Evolutionary conservation across 1,140 invertebrate species (phyloP).

Genomic region (Rhopalosiphum maidis): DNA sequence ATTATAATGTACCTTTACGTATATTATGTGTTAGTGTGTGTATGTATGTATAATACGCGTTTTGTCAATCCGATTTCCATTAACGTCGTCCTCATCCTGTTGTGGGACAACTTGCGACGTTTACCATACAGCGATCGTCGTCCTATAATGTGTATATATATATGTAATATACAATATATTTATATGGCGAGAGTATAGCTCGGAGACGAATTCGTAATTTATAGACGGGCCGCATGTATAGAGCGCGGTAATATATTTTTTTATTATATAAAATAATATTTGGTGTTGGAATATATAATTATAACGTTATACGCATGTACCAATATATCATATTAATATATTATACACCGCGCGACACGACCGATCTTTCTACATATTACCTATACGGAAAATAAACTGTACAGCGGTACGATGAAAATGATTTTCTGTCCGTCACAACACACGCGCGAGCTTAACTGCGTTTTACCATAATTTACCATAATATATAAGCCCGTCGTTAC

Average conservation of each 20-base stretch:
- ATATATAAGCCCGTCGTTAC: conserved; percentile 14
- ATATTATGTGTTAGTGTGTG: not conserved
- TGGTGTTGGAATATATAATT: not conserved
- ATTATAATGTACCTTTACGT: not conserved
- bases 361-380: not conserved
- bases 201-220: not conserved
- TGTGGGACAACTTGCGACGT: not conserved
- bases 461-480: conserved; percentile 46
- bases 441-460: not conserved
- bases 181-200: not conserved
- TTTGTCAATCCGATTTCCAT: conserved; percentile 43
- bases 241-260: no score
- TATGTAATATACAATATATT: no score
- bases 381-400: not conserved
- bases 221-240: not conserved
- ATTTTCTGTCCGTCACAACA: not conserved
- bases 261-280: no score
- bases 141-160: not conserved
- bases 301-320: not conserved
- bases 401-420: not conserved
- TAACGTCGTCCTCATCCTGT: not conserved
- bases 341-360: not conserved
- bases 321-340: conserved; percentile 1
- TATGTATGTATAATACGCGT: not conserved
- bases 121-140: not conserved